A percentile compares a stretch with the other conserved stretches of the same genome.
Conservation (phyloP, 2,888 invertebrate species). For the Drosophila seclusa region DNA sequence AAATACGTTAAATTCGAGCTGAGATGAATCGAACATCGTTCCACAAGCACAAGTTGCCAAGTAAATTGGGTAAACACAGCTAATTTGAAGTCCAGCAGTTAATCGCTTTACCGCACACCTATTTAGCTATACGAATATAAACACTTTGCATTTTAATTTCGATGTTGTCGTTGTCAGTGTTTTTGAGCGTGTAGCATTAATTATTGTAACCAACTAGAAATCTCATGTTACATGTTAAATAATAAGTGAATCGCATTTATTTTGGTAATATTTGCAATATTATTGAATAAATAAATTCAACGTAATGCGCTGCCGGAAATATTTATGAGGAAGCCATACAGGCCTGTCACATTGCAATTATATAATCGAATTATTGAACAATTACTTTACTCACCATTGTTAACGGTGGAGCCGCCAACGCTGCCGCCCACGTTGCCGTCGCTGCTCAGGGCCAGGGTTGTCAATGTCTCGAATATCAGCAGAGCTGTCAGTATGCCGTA, state of each 20-base stretch:
- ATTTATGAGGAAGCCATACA: slow-evolving; percentile 13
- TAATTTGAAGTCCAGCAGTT: background rate
- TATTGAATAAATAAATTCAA: slow-evolving; percentile 55
- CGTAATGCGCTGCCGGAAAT: slow-evolving; percentile 13
- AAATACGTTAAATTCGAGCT: background rate
- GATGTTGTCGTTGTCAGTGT: slow-evolving; percentile 21
- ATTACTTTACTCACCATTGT: slow-evolving; percentile 80
- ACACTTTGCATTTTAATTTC: slow-evolving; percentile 32
- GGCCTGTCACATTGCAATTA: slow-evolving; percentile 13
- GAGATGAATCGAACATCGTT: background rate
- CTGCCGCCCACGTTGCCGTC: slow-evolving; percentile 53
- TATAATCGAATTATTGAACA: slow-evolving; percentile 8
- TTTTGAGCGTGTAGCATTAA: slow-evolving; percentile 6
- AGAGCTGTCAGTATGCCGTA: slow-evolving; percentile 22
- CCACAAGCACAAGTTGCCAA: background rate
- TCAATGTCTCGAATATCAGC: slow-evolving; percentile 23
- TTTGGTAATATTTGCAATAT: slow-evolving; percentile 29
- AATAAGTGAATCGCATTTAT: slow-evolving; percentile 26
- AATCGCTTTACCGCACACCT: slow-evolving; percentile 1
- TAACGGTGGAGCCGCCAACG: slow-evolving; percentile 66
- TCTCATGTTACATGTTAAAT: slow-evolving; percentile 22
- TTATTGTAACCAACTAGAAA: slow-evolving; percentile 23
- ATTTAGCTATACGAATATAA: slow-evolving; percentile 17
- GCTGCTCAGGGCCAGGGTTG: slow-evolving; percentile 58
- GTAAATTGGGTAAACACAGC: background rate